Conservation (phyloP, 2,888 invertebrate species). For the Epiblema foenella region DNA sequence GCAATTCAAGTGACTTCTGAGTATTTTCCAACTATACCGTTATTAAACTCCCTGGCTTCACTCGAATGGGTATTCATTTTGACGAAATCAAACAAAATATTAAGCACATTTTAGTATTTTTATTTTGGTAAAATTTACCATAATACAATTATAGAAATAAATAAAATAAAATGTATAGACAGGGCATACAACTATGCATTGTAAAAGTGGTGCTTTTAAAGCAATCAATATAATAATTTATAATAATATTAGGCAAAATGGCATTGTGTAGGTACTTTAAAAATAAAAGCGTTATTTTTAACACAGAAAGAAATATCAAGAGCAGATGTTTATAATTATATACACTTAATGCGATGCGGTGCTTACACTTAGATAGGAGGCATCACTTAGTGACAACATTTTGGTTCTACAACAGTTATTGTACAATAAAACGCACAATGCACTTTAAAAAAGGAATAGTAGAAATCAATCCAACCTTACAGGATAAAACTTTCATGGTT, state of each 20-base stretch:
- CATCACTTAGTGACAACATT: conserved; percentile 79
- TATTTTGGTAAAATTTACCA: conserved; percentile 85
- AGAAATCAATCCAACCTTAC: conserved; percentile 48
- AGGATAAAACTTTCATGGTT: conserved; percentile 18
- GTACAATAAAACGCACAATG: conserved; percentile 69
- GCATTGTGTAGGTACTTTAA: conserved; percentile 81
- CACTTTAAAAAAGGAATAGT: conserved; percentile 66
- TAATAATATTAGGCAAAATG: conserved; percentile 85
- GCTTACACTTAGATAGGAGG: conserved; percentile 51
- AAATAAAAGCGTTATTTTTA: conserved; percentile 82
- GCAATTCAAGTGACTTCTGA: not conserved
- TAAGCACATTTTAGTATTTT: conserved; percentile 85
- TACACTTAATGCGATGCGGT: conserved; percentile 67
- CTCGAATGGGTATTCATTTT: too few relatives aligned
- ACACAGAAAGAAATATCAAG: conserved; percentile 82
- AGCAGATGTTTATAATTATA: conserved; percentile 77
- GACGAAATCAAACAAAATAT: conserved; percentile 68
- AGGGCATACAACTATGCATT: conserved; percentile 84
- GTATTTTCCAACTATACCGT: not conserved
- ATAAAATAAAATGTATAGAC: conserved; percentile 85
- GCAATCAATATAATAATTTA: conserved; percentile 83
- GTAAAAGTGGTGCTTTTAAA: conserved; percentile 85
- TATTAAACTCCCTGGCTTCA: not conserved
- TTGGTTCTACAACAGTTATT: conserved; percentile 69
- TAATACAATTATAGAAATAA: conserved; percentile 84